phyloP scores from a whole-genome alignment of 2,888 invertebrate species.

The Agrochola lota region DNA sequence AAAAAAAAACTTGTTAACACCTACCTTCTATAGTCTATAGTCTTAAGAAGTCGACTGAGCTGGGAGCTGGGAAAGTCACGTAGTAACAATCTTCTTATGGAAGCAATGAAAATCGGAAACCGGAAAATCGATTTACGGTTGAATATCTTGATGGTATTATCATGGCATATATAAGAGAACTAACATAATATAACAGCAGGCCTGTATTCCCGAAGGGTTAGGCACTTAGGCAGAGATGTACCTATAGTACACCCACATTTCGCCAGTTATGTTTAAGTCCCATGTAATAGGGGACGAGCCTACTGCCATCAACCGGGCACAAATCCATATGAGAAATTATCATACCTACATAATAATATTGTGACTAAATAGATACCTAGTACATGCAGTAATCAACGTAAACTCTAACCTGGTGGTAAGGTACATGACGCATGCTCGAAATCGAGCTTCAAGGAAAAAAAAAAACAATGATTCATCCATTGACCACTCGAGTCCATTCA shows the following conservation, averaged over 20 bases:
- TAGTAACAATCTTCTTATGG: background rate
- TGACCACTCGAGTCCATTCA: conserved; percentile 36
- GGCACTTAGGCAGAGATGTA: too few relatives aligned
- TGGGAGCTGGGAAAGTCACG: conserved; percentile 27
- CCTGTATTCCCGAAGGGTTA: too few relatives aligned
- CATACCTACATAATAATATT: too few relatives aligned
- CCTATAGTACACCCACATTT: too few relatives aligned
- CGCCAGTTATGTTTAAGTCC: too few relatives aligned
- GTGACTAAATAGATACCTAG: too few relatives aligned
- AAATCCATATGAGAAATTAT: too few relatives aligned
- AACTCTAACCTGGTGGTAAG: background rate
- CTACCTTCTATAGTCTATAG: background rate
- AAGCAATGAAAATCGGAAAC: background rate
- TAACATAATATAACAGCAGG: too few relatives aligned
- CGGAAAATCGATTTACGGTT: background rate
- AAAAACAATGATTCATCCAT: conserved; percentile 52
- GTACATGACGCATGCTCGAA: conserved; percentile 6
- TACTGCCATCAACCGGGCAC: too few relatives aligned
- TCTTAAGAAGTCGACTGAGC: conserved; percentile 17
- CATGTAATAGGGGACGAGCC: too few relatives aligned
- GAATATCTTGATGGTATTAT: background rate
- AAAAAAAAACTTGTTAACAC: conserved; percentile 31
- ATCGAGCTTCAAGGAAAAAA: conserved; percentile 4
- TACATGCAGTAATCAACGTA: background rate
- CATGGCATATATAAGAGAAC: too few relatives aligned